Conservation (phyloP, 1,140 invertebrate genomes). For the Macrocentrus cingulum region DNA sequence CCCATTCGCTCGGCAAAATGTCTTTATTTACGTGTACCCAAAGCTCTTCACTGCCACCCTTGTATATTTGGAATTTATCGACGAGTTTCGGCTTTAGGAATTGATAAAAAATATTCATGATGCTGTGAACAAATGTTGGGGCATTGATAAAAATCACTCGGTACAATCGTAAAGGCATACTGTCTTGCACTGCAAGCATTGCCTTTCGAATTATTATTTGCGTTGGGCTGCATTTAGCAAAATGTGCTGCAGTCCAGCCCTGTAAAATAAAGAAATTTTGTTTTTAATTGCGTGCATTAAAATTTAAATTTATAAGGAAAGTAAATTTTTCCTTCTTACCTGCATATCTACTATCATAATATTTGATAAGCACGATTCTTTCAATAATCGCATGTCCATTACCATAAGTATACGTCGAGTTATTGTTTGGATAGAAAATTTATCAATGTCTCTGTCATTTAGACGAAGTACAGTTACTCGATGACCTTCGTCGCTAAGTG, state of each 20-base stretch:
- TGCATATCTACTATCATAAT: conserved; percentile 53
- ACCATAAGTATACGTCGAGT: conserved; percentile 52
- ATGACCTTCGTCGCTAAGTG: conserved; percentile 52
- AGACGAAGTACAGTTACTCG: conserved; percentile 51
- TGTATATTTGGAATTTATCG: conserved; percentile 49
- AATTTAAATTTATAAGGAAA: neutral
- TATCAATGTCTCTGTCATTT: conserved; percentile 42
- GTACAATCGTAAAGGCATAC: conserved; percentile 52
- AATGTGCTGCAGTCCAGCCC: conserved; percentile 48
- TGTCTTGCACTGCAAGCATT: conserved; percentile 53
- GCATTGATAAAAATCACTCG: conserved; percentile 50
- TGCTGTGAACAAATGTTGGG: conserved; percentile 45
- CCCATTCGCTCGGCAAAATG: conserved; percentile 58
- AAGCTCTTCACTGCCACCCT: conserved; percentile 45
- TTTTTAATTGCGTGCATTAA: too few species aligned
- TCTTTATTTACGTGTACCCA: conserved; percentile 52
- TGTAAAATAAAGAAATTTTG: conserved; percentile 24
- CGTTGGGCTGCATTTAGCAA: conserved; percentile 50
- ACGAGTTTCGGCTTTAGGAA: conserved; percentile 51
- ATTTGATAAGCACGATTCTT: conserved; percentile 52
- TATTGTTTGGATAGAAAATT: conserved; percentile 46
- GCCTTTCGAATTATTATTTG: conserved; percentile 45
- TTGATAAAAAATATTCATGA: conserved; percentile 51
- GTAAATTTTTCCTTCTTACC: conserved; percentile 41
- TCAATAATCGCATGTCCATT: conserved; percentile 47